phyloP scores from a whole-genome alignment of 2,113 vertebrate genomes.

The Anarrhichthys ocellatus region DNA sequence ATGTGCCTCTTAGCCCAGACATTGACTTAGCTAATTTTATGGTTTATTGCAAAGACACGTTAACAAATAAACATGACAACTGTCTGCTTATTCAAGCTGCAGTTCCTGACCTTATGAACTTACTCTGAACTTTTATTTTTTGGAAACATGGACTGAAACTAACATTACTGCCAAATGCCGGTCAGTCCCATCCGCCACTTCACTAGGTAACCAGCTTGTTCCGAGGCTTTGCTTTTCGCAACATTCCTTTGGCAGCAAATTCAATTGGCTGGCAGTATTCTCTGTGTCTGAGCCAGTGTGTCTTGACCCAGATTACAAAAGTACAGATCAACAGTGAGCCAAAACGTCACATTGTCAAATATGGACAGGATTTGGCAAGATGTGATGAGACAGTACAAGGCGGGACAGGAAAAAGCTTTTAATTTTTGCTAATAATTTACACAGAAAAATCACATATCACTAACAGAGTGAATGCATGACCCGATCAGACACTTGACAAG shows the following conservation, averaged over 20 bases:
- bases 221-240: slow-evolving; percentile 19
- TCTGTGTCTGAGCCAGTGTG: slow-evolving; percentile 6
- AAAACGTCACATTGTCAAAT: background rate
- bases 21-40: slow-evolving; percentile 20
- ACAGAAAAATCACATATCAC: background rate
- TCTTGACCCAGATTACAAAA: slow-evolving; percentile 23
- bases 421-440: background rate
- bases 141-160: background rate
- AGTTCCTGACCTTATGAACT: background rate
- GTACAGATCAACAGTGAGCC: slow-evolving; percentile 1
- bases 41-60: slow-evolving; percentile 4
- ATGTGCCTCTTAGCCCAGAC: background rate
- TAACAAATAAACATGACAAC: background rate
- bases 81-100: slow-evolving; percentile 5
- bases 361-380: background rate
- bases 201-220: slow-evolving; percentile 30
- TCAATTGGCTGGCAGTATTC: background rate
- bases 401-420: background rate
- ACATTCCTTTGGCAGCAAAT: slow-evolving; percentile 24
- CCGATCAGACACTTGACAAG: background rate
- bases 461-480: background rate
- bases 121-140: slow-evolving; percentile 12
- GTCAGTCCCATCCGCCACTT: slow-evolving; percentile 14
- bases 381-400: background rate
- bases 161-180: slow-evolving; percentile 13